A percentile compares a stretch with the other conserved stretches of the same genome.
phyloP scores from a whole-genome alignment of 2,888 invertebrate genomes.

The Branchellion lobata region DNA sequence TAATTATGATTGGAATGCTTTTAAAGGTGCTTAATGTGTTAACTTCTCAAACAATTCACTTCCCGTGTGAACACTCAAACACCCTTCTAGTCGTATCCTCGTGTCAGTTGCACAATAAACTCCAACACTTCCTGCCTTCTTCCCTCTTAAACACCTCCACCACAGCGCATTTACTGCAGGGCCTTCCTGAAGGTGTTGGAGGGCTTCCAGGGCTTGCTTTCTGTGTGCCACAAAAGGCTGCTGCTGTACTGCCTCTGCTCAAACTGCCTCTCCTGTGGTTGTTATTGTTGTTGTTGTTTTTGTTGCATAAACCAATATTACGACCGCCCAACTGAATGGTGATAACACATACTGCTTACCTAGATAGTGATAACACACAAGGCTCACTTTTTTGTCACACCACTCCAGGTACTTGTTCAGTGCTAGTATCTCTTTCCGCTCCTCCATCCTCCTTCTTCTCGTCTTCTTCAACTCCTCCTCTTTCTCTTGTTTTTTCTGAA shows the following conservation, averaged over 20 bases:
- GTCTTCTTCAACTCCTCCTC: background rate
- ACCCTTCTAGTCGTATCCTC: too few species aligned
- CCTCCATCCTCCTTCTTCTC: background rate
- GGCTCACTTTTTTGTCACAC: constrained; percentile 30
- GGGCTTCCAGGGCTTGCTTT: constrained; percentile 32
- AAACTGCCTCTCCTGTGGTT: background rate
- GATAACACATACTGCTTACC: too few species aligned
- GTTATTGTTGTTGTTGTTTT: background rate
- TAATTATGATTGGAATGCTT: too few species aligned
- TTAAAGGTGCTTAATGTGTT: too few species aligned
- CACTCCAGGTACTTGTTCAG: constrained; percentile 22
- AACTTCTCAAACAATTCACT: too few species aligned
- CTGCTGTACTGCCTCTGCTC: constrained; percentile 21
- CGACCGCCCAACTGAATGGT: too few species aligned
- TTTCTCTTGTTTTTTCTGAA: background rate
- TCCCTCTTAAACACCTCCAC: too few species aligned
- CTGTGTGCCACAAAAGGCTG: background rate
- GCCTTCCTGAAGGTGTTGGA: background rate
- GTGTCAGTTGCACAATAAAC: too few species aligned
- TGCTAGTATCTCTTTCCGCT: constrained; percentile 13
- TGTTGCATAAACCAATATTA: too few species aligned
- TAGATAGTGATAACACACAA: too few species aligned
- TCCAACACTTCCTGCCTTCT: too few species aligned
- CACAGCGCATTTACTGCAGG: background rate
- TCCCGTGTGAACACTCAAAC: too few species aligned